Percentiles rank a stretch among this genome's conserved stretches.
phyloP scores from a whole-genome alignment of 2,113 vertebrate species.

The Pteronura brasiliensis region DNA sequence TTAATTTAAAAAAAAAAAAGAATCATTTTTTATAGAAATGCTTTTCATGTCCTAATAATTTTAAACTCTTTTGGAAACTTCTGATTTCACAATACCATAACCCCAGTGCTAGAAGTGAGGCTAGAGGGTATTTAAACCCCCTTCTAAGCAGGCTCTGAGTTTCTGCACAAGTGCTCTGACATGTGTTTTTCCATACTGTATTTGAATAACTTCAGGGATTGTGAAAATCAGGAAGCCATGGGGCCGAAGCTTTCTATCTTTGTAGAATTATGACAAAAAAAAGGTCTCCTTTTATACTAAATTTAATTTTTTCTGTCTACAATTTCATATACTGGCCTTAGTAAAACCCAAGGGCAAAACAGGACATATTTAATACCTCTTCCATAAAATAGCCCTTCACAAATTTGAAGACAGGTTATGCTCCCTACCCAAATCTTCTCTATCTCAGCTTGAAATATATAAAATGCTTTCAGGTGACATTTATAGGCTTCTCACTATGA shows the following conservation, averaged over 20 bases:
- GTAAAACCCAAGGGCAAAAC: background rate
- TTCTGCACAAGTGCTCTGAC: constrained; percentile 31
- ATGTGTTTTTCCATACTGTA: constrained; percentile 42
- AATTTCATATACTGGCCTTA: background rate
- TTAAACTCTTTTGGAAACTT: constrained; percentile 55
- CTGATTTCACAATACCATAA: constrained; percentile 45
- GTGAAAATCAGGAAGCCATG: constrained; percentile 13
- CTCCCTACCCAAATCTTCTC: background rate
- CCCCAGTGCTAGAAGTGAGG: constrained; percentile 42
- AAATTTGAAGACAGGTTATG: background rate
- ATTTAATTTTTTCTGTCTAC: background rate
- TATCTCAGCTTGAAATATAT: background rate
- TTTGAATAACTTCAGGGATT: constrained; percentile 40
- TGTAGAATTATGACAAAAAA: background rate
- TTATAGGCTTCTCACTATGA: background rate
- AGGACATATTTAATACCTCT: background rate
- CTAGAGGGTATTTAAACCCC: constrained; percentile 13
- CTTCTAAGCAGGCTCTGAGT: background rate
- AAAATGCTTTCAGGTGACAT: background rate
- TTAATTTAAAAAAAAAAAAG: constrained; percentile 56
- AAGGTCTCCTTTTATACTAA: background rate
- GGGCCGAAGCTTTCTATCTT: background rate
- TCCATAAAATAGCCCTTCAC: background rate
- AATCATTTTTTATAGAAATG: constrained; percentile 51
- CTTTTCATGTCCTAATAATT: constrained; percentile 53